Percentiles rank a stretch among this genome's conserved stretches.
phyloP scores from a whole-genome alignment of 1,140 invertebrate species.

The Drosophila watanabei region DNA sequence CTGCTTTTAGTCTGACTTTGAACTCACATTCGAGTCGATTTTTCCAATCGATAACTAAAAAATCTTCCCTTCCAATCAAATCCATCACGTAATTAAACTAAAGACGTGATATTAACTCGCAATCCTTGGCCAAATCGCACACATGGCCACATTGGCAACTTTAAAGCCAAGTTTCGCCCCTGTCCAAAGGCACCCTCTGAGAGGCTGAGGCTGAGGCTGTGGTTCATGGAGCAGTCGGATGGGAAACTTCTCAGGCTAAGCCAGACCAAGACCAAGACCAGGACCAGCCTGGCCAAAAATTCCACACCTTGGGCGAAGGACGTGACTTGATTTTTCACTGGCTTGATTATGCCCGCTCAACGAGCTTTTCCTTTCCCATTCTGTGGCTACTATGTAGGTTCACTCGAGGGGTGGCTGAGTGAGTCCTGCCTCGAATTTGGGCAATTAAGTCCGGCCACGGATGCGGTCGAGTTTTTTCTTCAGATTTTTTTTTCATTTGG shows the following conservation, averaged over 20 bases:
- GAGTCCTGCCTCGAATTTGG: conserved; percentile 27
- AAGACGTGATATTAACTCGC: conserved; percentile 78
- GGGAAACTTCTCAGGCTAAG: conserved; percentile 36
- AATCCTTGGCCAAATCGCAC: conserved; percentile 28
- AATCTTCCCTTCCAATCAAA: conserved; percentile 31
- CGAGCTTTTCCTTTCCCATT: conserved; percentile 43
- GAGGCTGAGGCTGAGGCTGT: neutral
- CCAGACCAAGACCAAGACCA: conserved; percentile 18
- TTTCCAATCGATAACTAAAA: conserved; percentile 45
- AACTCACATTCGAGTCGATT: neutral
- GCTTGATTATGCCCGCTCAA: conserved; percentile 68
- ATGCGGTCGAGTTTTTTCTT: conserved; percentile 63
- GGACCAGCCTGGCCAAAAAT: conserved; percentile 52
- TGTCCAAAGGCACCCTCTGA: conserved; percentile 53
- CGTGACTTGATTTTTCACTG: conserved; percentile 78
- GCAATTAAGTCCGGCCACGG: conserved; percentile 70
- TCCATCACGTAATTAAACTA: conserved; percentile 78
- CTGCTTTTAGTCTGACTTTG: neutral
- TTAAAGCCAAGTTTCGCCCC: conserved; percentile 57
- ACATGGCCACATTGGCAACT: conserved; percentile 43
- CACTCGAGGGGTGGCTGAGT: conserved; percentile 12
- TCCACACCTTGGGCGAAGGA: conserved; percentile 67
- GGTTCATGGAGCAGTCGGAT: neutral
- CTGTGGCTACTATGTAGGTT: conserved; percentile 18
- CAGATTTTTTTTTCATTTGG: conserved; percentile 42